Conservation (phyloP, 2,113 vertebrate species). For the Tichodroma muraria region DNA sequence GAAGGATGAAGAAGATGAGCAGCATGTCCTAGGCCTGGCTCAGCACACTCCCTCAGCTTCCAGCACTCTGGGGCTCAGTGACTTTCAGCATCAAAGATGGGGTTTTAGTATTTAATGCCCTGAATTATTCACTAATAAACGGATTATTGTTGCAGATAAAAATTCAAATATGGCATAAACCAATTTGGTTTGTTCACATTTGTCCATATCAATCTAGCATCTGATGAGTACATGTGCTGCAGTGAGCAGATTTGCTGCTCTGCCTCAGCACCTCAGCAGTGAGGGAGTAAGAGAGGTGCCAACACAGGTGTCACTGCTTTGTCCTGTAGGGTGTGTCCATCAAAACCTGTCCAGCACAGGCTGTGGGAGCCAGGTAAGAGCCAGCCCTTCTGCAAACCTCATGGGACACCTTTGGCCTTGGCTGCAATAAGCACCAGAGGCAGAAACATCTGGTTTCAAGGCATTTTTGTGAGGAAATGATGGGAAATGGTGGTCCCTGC, state of each 20-base stretch:
- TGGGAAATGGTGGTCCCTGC: neutral
- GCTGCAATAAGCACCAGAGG: neutral
- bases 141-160: conserved; percentile 15
- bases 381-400: neutral
- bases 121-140: conserved; percentile 41
- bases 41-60: neutral
- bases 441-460: neutral
- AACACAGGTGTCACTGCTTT: neutral
- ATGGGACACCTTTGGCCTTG: neutral
- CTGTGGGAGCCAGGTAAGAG: neutral
- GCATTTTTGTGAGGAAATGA: neutral
- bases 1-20: neutral
- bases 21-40: neutral
- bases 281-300: neutral
- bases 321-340: neutral
- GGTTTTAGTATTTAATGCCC: neutral
- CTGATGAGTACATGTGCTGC: neutral
- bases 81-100: neutral
- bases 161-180: conserved; percentile 25
- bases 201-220: neutral
- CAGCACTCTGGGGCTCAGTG: neutral
- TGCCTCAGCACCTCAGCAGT: neutral
- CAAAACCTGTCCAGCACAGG: neutral
- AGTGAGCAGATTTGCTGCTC: neutral
- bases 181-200: neutral